Base-by-base conservation (phyloP, 35 echinoderm and acorn worm genomes). In the Heliocidaris tuberculata region DNA sequence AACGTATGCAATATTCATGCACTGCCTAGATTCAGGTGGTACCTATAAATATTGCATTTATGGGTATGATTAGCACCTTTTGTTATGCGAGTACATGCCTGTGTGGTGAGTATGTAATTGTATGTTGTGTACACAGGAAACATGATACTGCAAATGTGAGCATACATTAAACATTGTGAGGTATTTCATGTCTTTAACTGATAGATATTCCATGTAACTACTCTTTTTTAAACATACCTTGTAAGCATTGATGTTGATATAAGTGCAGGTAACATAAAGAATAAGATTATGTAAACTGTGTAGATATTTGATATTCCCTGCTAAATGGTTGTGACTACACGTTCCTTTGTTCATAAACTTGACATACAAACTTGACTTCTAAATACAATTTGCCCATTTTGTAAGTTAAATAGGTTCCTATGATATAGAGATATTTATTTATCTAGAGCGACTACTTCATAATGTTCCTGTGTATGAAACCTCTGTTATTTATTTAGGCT, bases 71-170 rank as follows among this genome's bases (percentile, higher is more conserved):
- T 78, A 78, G 27, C 17, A 19, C 65, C 65, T 78, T 78, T 78
- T 78, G 65, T 78, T 78, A 78, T 78, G 65, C 65, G 65, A 27
- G 27, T 78, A 24, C 65, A 78, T 78, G 65, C 17, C 65, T 78
- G 65, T 78, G 65, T 78, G 65, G 19, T n/a, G 65, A 78, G 65
- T 78, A 24, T 78, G 65, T 78, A 78, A 78, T 78, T 78, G 65
- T 19, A 78, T 24, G 7, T 21, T 8, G 65, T 78, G 27, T 27
- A 78, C 21, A 78, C 65, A n/a, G 65, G 65, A 78, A 78, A 78
- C 65, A 19, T 9, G 65, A 78, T 24, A 78, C 65, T 78, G 5
- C 65, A 78, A 78, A 78, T 78, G 65, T 78, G 65, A 19, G 65
- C 4, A n/a, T 19, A 78, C 65, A 78, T 78, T 2, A 70, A 78